phyloP scores from a whole-genome alignment of 2,113 vertebrate species.

The Carettochelys insculpta region DNA sequence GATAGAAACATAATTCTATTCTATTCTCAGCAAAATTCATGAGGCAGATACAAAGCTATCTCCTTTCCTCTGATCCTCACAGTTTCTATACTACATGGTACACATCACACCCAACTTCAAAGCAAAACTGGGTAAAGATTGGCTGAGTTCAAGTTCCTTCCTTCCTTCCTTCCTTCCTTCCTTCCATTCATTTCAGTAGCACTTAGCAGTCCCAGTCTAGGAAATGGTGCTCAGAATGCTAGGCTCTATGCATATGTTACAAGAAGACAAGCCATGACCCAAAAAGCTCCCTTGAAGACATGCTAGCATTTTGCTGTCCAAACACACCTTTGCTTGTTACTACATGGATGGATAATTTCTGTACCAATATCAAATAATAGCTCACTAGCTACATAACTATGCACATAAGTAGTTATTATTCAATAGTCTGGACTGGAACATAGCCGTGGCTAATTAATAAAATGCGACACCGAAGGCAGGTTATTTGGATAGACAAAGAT shows the following conservation, averaged over 20 bases:
- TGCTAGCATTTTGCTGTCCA: neutral
- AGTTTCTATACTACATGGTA: neutral
- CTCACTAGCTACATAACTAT: neutral
- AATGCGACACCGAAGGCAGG: neutral
- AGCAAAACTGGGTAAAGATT: neutral
- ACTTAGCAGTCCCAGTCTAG: neutral
- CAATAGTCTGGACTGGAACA: neutral
- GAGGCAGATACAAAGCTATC: neutral
- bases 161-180: neutral
- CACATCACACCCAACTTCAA: neutral
- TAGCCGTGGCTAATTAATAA: neutral
- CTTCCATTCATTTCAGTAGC: neutral
- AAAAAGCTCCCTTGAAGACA: constrained; percentile 6
- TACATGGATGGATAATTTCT: neutral
- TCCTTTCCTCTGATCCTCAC: neutral
- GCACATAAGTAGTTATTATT: neutral
- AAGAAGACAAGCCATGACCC: neutral
- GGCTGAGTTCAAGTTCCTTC: neutral
- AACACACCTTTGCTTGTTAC: neutral
- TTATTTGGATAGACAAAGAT: neutral
- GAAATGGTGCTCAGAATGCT: neutral
- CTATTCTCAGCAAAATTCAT: neutral
- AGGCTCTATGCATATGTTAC: neutral
- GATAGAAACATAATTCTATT: neutral
- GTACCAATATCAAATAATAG: neutral